phyloP scores from a whole-genome alignment of 2,113 vertebrate species.

The Danio rerio region DNA sequence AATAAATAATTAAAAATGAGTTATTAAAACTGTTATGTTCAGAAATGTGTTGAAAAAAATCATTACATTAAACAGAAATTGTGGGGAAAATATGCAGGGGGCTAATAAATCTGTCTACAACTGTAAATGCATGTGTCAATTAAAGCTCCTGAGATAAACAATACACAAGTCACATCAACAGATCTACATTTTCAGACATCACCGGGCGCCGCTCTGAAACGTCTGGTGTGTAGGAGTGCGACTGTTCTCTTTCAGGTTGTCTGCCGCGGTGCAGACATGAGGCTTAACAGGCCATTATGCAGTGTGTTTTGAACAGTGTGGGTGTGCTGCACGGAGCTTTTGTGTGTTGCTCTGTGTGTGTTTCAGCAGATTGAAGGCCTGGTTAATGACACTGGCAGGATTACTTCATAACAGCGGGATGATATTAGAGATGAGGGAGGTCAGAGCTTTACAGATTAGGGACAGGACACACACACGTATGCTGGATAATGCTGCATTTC shows the following conservation, averaged over 20 bases:
- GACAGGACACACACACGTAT: neutral
- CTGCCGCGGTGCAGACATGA: neutral
- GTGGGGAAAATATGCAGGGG: no score
- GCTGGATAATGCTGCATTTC: neutral
- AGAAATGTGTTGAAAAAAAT: no score
- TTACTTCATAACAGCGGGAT: conserved; percentile 58
- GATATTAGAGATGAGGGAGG: conserved; percentile 46
- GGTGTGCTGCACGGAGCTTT: neutral
- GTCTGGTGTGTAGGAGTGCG: neutral
- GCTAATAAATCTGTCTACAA: no score
- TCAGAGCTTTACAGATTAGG: conserved; percentile 64
- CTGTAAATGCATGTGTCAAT: no score
- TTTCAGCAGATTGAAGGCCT: conserved; percentile 66
- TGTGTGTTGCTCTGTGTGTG: conserved; percentile 35
- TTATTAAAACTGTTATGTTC: no score
- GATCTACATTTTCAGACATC: no score
- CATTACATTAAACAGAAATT: no score
- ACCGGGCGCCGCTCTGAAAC: neutral
- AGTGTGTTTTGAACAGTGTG: conserved; percentile 2
- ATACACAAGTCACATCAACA: no score
- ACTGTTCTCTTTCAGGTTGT: conserved; percentile 19
- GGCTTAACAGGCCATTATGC: conserved; percentile 6
- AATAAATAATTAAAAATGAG: no score
- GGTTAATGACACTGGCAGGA: conserved; percentile 68
- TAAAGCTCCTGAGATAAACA: no score